These are phyloP conservation scores for Tinea trinotella DNA, from an alignment of 2,888 invertebrate species.

Conservation along the genomic window DNA sequence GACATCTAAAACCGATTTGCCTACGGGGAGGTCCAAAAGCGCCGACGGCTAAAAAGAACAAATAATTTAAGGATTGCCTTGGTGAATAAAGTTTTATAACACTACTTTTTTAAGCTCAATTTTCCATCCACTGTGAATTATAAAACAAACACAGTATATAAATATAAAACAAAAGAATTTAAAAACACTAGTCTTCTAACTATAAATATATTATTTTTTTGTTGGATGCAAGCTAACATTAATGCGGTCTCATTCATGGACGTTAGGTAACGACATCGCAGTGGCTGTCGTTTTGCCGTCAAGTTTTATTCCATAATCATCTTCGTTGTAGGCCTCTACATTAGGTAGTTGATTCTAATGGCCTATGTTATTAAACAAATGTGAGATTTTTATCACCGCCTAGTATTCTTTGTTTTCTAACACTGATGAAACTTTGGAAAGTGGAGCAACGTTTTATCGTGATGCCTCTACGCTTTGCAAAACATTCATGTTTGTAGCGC, in stretches of 20 bases:
- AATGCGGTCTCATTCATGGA: background rate
- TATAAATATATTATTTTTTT: background rate
- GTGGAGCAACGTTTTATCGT: constrained; percentile 34
- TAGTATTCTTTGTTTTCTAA: constrained; percentile 41
- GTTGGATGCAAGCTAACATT: background rate
- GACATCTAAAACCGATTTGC: no score
- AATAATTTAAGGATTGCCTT: no score
- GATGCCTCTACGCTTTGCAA: constrained; percentile 27
- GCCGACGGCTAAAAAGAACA: no score
- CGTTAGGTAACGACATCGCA: background rate
- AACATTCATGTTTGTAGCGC: constrained; percentile 17
- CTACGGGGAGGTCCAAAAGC: no score
- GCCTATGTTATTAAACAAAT: constrained; percentile 65
- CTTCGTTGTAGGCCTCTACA: constrained; percentile 35
- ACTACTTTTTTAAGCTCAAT: no score
- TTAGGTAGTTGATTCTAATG: constrained; percentile 56
- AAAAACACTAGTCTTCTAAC: background rate
- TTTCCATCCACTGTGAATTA: no score
- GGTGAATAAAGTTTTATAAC: no score
- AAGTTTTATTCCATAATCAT: constrained; percentile 29
- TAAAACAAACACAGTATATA: no score
- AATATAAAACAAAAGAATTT: no score
- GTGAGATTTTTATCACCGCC: constrained; percentile 54
- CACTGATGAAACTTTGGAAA: constrained; percentile 42
- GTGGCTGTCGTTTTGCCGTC: background rate